Conservation (phyloP, 2,888 invertebrate species). For the Calliopum simillimum region DNA sequence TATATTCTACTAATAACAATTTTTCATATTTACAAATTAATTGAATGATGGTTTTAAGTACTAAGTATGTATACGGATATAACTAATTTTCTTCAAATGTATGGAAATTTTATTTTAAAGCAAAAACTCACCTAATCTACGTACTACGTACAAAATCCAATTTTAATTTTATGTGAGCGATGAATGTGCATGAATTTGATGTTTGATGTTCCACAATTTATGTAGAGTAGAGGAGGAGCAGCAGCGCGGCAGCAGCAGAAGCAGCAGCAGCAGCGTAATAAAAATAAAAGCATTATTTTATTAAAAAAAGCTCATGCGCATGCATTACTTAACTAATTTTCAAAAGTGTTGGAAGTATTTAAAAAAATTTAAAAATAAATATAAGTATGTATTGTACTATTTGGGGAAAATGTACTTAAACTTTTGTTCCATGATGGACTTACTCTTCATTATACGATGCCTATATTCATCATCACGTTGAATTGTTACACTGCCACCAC, state of each 20-base stretch:
- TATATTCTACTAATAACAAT: no score
- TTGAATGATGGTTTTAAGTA: neutral
- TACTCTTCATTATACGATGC: slow-evolving; percentile 66
- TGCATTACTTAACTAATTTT: slow-evolving; percentile 33
- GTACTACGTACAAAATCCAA: slow-evolving; percentile 22
- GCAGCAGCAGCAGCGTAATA: slow-evolving; percentile 20
- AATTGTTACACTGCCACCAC: slow-evolving; percentile 65
- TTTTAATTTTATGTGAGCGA: neutral
- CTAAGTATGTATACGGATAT: neutral
- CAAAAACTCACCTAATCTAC: slow-evolving; percentile 28
- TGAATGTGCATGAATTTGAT: neutral
- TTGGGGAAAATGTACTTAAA: no score
- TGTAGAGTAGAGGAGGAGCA: slow-evolving; percentile 26
- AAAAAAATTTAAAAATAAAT: neutral
- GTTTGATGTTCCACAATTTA: neutral
- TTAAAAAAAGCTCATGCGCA: slow-evolving; percentile 43
- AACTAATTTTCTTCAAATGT: neutral
- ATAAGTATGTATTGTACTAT: neutral
- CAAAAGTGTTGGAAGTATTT: neutral
- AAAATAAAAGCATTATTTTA: slow-evolving; percentile 39
- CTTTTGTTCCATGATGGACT: slow-evolving; percentile 45
- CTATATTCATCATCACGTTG: slow-evolving; percentile 67
- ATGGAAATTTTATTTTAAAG: slow-evolving; percentile 1
- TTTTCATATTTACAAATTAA: no score
- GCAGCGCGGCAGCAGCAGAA: slow-evolving; percentile 16